These are phyloP conservation scores for Callionymus lyra DNA, from an alignment of 2,113 vertebrate species.

Conservation along the genomic window DNA sequence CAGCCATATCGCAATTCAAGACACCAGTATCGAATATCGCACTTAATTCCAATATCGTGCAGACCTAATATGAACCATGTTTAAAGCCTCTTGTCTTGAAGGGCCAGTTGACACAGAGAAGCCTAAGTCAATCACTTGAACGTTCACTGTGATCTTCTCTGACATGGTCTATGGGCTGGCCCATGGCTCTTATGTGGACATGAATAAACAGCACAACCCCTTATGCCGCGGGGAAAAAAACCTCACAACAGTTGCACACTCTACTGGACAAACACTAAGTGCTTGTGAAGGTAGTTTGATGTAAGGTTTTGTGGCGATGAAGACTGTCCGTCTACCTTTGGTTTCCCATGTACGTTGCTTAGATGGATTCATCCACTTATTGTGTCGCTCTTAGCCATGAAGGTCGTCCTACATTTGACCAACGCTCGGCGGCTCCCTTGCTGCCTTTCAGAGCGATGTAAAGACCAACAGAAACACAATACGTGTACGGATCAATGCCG, in stretches of 20 bases:
- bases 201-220: constrained; percentile 45
- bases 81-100: too few species aligned
- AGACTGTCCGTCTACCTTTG: constrained; percentile 4
- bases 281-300: constrained; percentile 31
- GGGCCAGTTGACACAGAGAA: constrained; percentile 15
- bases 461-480: too few species aligned
- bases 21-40: too few species aligned
- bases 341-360: constrained; percentile 14
- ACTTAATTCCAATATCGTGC: too few species aligned
- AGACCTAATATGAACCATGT: too few species aligned
- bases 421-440: constrained; percentile 9
- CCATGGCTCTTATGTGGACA: constrained; percentile 23
- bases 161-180: constrained; percentile 38
- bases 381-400: constrained; percentile 37
- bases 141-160: constrained; percentile 38
- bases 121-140: constrained; percentile 29
- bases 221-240: constrained; percentile 30
- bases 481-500: too few species aligned
- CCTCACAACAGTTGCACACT: constrained; percentile 21
- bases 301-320: constrained; percentile 10
- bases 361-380: constrained; percentile 27
- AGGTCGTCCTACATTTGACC: constrained; percentile 25
- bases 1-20: too few species aligned
- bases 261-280: constrained; percentile 11
- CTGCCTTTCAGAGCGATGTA: constrained; percentile 2